Base-by-base conservation (phyloP, 2,113 vertebrate species). In the Motacilla tschutschensis region DNA sequence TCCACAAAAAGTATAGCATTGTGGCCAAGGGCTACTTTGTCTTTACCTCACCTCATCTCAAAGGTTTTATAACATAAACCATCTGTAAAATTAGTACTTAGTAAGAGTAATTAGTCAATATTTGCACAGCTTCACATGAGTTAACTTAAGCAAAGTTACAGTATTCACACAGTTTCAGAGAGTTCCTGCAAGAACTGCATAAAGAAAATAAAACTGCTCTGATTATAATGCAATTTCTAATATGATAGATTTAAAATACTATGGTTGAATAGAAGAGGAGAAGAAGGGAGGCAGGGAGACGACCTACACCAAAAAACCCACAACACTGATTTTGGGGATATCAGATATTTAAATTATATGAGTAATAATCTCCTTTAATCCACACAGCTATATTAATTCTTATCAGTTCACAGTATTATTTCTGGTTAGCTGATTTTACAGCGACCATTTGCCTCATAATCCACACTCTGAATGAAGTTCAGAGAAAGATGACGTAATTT, bases 211-310 rank as follows among this genome's bases (percentile, higher is more conserved):
- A 63, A 64, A 79, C 17, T 80, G 4, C 22, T 29, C 31, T 21
- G 14, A 70, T 58, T 18, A 64, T 20, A 83, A 63, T 0, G 0
- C 4, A 48, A 28, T 48, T 50, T 59, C 29, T 36, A 82, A 54
- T 31, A 48, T 1, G 2, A 62, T 2, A 67, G 31, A 75, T 29
- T 66, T 63, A 47, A 80, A 81, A 80, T 36, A 36, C 17, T 15
- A 41, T 4, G 6, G 28, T 25, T 47, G 28, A 66, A 79, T 33
- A 59, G 6, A 70, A 21, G 8, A 65, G 2, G 17, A n/a, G 12
- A 9, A 89, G 15, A 40, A 19, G 19, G 2, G 5, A 6, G 17
- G 3, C 35, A 26, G 5, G 5, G 2, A 7, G 5, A 5, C 0
- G 0, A 20, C 4, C 10, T 8, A n/a, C 22, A 36, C 13, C 3